These are phyloP conservation scores for Pterostichus madidus DNA, from an alignment of 2,888 invertebrate genomes.

Conservation along the genomic window DNA sequence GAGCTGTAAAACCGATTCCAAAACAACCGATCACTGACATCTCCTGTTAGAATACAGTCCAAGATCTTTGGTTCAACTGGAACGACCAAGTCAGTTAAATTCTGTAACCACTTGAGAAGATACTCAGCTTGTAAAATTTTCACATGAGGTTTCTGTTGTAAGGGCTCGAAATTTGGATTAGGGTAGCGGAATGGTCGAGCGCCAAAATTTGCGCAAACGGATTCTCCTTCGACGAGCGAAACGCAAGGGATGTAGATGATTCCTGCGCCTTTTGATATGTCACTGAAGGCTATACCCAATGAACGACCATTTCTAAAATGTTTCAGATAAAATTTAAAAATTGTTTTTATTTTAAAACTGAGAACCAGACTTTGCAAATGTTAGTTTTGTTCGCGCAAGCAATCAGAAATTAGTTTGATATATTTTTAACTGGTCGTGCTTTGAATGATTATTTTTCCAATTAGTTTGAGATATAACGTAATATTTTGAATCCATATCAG, in stretches of 20 bases:
- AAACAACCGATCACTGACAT: slow-evolving; percentile 53
- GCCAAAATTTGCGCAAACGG: slow-evolving; percentile 89
- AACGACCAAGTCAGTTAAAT: slow-evolving; percentile 44
- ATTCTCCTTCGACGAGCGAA: slow-evolving; percentile 87
- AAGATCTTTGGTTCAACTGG: slow-evolving; percentile 66
- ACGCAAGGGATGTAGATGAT: slow-evolving; percentile 90
- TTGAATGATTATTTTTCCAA: too few relatives aligned
- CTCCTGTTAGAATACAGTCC: slow-evolving; percentile 46
- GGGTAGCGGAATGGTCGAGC: slow-evolving; percentile 84
- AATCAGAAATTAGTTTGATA: too few relatives aligned
- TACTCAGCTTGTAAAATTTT: slow-evolving; percentile 46
- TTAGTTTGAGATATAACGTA: too few relatives aligned
- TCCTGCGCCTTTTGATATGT: slow-evolving; percentile 85
- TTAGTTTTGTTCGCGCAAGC: too few relatives aligned
- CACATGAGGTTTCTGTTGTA: slow-evolving; percentile 78
- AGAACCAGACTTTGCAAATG: too few relatives aligned
- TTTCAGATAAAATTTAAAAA: neutral
- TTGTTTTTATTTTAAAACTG: neutral
- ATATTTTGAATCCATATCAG: too few relatives aligned
- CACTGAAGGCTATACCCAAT: slow-evolving; percentile 86
- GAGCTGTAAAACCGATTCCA: slow-evolving; percentile 58
- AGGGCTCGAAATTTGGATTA: slow-evolving; percentile 82
- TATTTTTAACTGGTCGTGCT: too few relatives aligned
- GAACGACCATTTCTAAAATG: slow-evolving; percentile 85
- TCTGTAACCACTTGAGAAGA: slow-evolving; percentile 55